phyloP scores from a whole-genome alignment of 2,797 vertebrate species.

The Eulemur albifrons region DNA sequence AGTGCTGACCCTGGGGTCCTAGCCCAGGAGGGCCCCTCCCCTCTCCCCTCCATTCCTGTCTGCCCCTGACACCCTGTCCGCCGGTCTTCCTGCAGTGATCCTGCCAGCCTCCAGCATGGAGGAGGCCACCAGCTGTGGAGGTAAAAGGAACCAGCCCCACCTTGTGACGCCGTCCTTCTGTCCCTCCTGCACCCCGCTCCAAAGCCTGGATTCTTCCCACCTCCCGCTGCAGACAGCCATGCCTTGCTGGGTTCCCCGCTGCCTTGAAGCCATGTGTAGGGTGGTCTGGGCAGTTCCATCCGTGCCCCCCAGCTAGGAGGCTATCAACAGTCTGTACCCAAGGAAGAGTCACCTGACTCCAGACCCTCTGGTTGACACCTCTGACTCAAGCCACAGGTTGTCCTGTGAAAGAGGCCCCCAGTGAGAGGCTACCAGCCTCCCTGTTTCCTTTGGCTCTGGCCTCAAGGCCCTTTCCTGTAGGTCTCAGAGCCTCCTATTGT shows the following conservation, averaged over 20 bases:
- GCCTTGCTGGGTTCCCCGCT: neutral
- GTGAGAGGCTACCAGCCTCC: neutral
- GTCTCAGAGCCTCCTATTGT: neutral
- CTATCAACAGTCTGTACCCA: neutral
- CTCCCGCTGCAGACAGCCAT: neutral
- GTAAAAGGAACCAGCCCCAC: constrained; percentile 84
- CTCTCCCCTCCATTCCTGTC: neutral
- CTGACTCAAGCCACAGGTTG: neutral
- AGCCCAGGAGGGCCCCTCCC: neutral
- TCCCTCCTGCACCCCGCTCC: neutral
- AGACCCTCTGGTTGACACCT: neutral
- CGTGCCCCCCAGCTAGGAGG: neutral
- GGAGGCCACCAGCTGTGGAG: constrained; percentile 93
- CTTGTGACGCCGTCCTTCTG: neutral
- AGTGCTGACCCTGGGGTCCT: neutral
- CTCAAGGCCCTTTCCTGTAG: neutral
- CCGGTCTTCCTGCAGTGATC: constrained; percentile 89
- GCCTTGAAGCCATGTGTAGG: neutral
- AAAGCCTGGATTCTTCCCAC: neutral
- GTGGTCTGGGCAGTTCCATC: neutral
- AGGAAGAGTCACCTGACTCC: neutral
- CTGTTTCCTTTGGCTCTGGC: neutral
- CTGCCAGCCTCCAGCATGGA: constrained; percentile 97
- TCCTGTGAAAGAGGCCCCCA: neutral
- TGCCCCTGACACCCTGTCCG: neutral